Evolutionary conservation across 2,888 invertebrate genomes (phyloP).

Genomic region (Acleris cristana): DNA sequence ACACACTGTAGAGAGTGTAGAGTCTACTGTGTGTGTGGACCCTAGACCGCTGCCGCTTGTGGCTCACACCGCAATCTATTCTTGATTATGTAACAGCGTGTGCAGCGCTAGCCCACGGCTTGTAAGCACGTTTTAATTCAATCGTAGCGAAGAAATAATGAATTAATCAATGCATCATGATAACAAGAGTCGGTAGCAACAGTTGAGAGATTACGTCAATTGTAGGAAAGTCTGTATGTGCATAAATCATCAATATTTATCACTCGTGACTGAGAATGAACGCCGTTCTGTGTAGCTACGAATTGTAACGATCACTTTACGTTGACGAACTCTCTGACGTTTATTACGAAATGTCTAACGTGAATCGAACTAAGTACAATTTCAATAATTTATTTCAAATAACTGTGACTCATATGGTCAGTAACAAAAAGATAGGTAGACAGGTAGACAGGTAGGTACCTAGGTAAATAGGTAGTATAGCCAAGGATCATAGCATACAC

Average conservation of each 20-base stretch:
- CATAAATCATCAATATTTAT: constrained; percentile 3
- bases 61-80: constrained; percentile 8
- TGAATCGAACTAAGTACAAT: no score
- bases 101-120: constrained; percentile 15
- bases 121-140: constrained; percentile 31
- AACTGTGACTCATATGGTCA: no score
- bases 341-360: no score
- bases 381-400: no score
- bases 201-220: neutral
- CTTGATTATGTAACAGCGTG: constrained; percentile 32
- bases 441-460: no score
- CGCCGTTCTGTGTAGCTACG: no score
- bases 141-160: constrained; percentile 27
- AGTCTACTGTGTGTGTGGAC: neutral
- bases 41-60: constrained; percentile 9
- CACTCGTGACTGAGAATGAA: neutral
- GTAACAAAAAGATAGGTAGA: no score
- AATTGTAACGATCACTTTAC: no score
- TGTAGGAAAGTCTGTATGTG: neutral
- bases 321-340: no score
- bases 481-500: no score
- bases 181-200: constrained; percentile 16
- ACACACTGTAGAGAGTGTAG: no score
- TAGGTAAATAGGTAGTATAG: no score
- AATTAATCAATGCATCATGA: constrained; percentile 32